Conservation (phyloP, 1,140 invertebrate species). For the Venturia canescens region DNA sequence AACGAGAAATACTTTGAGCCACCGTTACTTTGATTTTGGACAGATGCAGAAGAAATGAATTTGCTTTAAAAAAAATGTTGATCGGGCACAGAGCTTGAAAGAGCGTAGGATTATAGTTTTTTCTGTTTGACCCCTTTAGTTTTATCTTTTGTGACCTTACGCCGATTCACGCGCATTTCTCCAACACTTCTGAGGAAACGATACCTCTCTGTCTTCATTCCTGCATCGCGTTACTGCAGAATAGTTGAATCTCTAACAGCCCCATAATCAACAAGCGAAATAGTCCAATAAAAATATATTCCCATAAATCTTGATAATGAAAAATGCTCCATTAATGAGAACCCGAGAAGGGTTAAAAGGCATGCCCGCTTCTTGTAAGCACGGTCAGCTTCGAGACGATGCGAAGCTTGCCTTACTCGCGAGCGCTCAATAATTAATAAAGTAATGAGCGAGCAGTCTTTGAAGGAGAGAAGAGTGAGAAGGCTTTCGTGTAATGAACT, state of each 20-base stretch:
- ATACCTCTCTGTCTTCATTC: no score
- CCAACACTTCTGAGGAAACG: no score
- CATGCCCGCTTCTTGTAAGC: constrained; percentile 2
- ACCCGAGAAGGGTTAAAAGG: constrained; percentile 22
- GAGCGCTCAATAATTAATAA: constrained; percentile 34
- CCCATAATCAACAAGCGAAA: background rate
- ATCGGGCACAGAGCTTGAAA: no score
- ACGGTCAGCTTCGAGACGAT: background rate
- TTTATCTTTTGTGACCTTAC: no score
- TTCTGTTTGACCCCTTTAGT: no score
- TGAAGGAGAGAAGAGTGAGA: constrained; percentile 6
- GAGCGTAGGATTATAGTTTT: no score
- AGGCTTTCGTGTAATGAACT: constrained; percentile 57
- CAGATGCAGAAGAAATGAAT: no score
- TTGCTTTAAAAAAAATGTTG: no score
- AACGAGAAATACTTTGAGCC: no score
- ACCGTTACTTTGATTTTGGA: no score
- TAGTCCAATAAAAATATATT: background rate
- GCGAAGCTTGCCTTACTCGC: constrained; percentile 16
- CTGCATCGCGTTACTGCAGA: background rate
- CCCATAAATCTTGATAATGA: background rate
- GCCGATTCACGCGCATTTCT: no score
- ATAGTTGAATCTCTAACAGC: background rate
- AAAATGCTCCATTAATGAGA: constrained; percentile 1
- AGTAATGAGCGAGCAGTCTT: constrained; percentile 38